A percentile compares a stretch with the other conserved stretches of the same genome.
Evolutionary conservation across 2,888 invertebrate species (phyloP).

Genomic region (Chouioia cunea): DNA sequence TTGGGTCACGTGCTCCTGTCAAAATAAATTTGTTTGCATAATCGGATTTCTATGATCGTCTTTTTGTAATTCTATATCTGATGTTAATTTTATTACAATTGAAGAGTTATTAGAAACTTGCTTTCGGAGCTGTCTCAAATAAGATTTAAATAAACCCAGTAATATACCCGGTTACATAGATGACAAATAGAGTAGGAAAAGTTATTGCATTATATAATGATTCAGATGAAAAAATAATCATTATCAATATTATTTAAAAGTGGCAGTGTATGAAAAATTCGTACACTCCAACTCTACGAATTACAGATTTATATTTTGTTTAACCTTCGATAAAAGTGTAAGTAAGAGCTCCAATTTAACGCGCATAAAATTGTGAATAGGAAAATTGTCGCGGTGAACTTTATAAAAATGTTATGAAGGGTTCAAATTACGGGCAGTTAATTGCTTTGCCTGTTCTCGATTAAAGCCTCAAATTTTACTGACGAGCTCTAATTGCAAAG

Average conservation of each 20-base stretch:
- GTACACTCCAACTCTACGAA: no score
- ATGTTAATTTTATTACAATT: slow-evolving; percentile 25
- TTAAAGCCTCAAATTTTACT: slow-evolving; percentile 48
- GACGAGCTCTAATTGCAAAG: slow-evolving; percentile 62
- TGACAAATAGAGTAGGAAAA: no score
- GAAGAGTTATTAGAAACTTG: not conserved
- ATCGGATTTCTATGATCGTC: slow-evolving; percentile 58
- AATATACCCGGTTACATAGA: no score
- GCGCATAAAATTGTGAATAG: slow-evolving; percentile 48
- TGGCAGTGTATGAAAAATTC: no score
- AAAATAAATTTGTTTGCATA: slow-evolving; percentile 64
- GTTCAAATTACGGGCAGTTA: slow-evolving; percentile 63
- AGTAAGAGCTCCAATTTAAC: slow-evolving; percentile 17
- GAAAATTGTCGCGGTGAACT: slow-evolving; percentile 49
- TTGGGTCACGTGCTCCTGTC: slow-evolving; percentile 66
- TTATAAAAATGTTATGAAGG: slow-evolving; percentile 66
- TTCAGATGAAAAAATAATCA: no score
- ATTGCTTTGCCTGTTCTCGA: slow-evolving; percentile 55
- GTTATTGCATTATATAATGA: no score
- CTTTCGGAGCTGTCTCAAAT: no score
- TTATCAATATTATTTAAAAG: no score
- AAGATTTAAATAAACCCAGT: no score
- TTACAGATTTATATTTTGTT: no score
- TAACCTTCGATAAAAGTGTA: slow-evolving; percentile 2
- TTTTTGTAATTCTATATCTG: slow-evolving; percentile 35